A percentile compares a stretch with the other conserved stretches of the same genome.
phyloP scores from a whole-genome alignment of 2,113 vertebrate species.

The Verasper variegatus region DNA sequence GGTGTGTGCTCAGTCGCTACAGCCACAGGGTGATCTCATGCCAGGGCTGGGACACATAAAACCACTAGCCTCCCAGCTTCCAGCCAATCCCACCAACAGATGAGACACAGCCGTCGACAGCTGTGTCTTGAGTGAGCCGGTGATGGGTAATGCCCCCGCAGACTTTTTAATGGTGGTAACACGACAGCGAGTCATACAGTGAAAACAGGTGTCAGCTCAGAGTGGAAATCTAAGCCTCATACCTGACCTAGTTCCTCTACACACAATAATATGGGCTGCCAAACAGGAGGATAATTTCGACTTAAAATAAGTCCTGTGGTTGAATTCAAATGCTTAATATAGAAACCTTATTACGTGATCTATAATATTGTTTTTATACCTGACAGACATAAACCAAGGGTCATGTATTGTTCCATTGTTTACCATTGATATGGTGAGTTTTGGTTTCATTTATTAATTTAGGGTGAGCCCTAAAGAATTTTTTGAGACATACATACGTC shows the following conservation, averaged over 20 bases:
- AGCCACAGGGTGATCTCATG: constrained; percentile 68
- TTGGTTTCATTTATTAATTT: no score
- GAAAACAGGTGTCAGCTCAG: constrained; percentile 37
- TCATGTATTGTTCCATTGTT: no score
- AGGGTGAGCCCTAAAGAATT: no score
- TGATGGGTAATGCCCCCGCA: not conserved
- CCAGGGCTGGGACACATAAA: constrained; percentile 40
- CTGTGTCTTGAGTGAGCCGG: not conserved
- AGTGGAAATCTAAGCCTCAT: not conserved
- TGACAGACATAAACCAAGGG: no score
- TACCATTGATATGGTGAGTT: no score
- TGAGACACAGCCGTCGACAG: not conserved
- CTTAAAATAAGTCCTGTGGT: no score
- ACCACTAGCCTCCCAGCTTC: constrained; percentile 46
- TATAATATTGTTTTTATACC: no score
- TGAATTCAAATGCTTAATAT: no score
- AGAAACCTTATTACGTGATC: no score
- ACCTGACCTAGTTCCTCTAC: not conserved
- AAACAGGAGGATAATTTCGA: not conserved
- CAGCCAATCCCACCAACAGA: constrained; percentile 7
- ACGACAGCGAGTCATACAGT: not conserved
- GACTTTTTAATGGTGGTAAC: not conserved
- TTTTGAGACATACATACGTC: no score
- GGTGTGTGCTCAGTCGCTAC: constrained; percentile 53
- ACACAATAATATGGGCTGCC: not conserved